These are phyloP conservation scores for Etheostoma spectabile DNA, from an alignment of 2,113 vertebrate species.

Conservation along the genomic window DNA sequence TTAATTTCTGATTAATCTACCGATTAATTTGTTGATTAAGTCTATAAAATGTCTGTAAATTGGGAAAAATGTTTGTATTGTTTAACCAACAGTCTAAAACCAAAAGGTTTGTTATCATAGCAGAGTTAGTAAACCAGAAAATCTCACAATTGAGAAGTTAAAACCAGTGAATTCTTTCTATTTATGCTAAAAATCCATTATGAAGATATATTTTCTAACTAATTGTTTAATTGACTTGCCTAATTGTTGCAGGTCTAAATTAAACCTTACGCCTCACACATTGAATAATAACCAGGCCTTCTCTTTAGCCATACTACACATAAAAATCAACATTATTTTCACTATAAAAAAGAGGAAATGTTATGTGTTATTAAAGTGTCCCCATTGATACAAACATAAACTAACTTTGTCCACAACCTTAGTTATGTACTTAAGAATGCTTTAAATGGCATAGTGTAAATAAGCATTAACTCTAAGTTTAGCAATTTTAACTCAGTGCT, in stretches of 20 bases:
- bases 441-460: background rate
- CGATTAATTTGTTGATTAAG: background rate
- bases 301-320: background rate
- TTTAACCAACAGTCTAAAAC: too few relatives aligned
- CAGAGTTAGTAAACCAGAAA: background rate
- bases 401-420: background rate
- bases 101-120: too few relatives aligned
- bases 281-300: background rate
- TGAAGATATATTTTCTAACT: background rate
- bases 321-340: background rate
- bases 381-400: background rate
- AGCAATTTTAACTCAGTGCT: background rate
- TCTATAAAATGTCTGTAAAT: background rate
- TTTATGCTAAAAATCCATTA: background rate
- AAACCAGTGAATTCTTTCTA: background rate
- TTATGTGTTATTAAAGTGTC: too few relatives aligned
- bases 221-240: background rate
- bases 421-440: too few relatives aligned
- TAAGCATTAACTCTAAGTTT: too few relatives aligned
- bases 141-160: background rate
- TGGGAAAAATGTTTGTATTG: background rate
- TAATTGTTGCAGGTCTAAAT: background rate
- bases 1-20: background rate
- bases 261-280: background rate
- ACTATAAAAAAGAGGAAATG: too few relatives aligned